These are phyloP conservation scores for Gonioctena quinquepunctata DNA, from an alignment of 1,140 invertebrate species.

Conservation along the genomic window DNA sequence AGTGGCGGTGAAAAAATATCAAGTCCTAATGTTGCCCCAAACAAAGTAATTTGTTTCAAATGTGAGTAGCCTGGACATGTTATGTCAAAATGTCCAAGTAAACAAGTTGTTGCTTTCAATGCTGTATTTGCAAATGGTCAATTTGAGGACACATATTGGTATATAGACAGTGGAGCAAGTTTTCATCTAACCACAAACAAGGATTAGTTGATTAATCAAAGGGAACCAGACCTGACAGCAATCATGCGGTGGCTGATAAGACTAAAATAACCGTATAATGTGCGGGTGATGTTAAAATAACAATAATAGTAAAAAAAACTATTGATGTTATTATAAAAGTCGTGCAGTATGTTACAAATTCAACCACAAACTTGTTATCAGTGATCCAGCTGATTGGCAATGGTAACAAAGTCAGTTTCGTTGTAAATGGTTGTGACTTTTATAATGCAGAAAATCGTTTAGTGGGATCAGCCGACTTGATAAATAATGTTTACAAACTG, in stretches of 20 bases:
- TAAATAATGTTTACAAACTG: neutral
- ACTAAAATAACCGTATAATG: neutral
- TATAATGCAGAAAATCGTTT: conserved; percentile 27
- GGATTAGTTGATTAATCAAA: conserved; percentile 55
- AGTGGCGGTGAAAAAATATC: too few species aligned
- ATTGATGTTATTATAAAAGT: neutral
- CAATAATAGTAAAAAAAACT: neutral
- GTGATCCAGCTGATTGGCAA: conserved; percentile 5
- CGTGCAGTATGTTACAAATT: conserved; percentile 17
- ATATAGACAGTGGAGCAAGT: conserved; percentile 20
- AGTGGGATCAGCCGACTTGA: conserved; percentile 11
- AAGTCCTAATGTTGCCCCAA: too few species aligned
- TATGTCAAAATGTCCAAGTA: too few species aligned
- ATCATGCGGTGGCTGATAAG: conserved; percentile 33
- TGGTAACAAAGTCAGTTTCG: conserved; percentile 29
- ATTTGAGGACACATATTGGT: conserved; percentile 13
- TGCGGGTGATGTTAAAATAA: conserved; percentile 15
- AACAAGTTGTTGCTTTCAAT: too few species aligned
- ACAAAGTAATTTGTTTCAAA: too few species aligned
- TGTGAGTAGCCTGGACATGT: too few species aligned
- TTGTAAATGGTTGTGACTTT: conserved; percentile 19
- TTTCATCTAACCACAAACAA: conserved; percentile 8
- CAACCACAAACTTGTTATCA: conserved; percentile 23
- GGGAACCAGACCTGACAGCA: conserved; percentile 11
- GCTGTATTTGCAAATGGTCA: conserved; percentile 15